Percentiles rank a stretch among this genome's conserved stretches.
These are phyloP conservation scores for Drosophila ironensis DNA, from an alignment of 1,140 invertebrate genomes.

Conservation along the genomic window DNA sequence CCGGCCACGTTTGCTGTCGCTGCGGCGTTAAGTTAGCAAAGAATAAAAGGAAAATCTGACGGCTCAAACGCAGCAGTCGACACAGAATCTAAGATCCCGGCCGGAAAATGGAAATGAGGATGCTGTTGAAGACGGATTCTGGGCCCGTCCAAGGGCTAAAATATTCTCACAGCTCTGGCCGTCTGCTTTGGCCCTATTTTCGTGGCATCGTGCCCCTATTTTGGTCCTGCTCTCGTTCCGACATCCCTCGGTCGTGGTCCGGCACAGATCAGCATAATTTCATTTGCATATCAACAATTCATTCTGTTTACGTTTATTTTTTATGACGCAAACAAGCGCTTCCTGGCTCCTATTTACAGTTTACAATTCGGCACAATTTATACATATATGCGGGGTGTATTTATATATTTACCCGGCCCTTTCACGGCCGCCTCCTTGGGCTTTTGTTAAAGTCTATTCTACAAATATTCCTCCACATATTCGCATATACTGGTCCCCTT, in stretches of 20 bases:
- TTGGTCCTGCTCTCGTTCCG: background rate
- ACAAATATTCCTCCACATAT: slow-evolving; percentile 12
- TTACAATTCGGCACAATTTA: slow-evolving; percentile 39
- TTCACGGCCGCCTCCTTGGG: slow-evolving; percentile 8
- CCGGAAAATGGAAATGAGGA: slow-evolving; percentile 36
- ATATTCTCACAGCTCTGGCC: slow-evolving; percentile 29
- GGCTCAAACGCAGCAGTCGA: slow-evolving; percentile 9
- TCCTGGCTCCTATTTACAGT: slow-evolving; percentile 26
- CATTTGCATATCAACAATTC: slow-evolving; percentile 65
- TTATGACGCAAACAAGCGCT: slow-evolving; percentile 53
- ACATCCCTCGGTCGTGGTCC: slow-evolving; percentile 27
- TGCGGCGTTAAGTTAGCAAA: slow-evolving; percentile 23
- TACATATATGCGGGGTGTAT: background rate
- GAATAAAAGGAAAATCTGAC: too few relatives aligned
- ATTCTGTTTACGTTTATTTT: slow-evolving; percentile 62
- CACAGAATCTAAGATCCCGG: slow-evolving; percentile 26
- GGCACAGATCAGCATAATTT: slow-evolving; percentile 59
- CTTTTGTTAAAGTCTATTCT: slow-evolving; percentile 17
- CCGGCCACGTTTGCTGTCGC: slow-evolving; percentile 24
- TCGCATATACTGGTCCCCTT: background rate
- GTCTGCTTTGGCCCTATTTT: slow-evolving; percentile 13
- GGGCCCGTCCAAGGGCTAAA: slow-evolving; percentile 14
- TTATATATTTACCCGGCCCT: slow-evolving; percentile 1
- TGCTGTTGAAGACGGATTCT: background rate
- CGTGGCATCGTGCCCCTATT: background rate